phyloP scores from a whole-genome alignment of 1,140 invertebrate species.

The Drosophila ohnishii region DNA sequence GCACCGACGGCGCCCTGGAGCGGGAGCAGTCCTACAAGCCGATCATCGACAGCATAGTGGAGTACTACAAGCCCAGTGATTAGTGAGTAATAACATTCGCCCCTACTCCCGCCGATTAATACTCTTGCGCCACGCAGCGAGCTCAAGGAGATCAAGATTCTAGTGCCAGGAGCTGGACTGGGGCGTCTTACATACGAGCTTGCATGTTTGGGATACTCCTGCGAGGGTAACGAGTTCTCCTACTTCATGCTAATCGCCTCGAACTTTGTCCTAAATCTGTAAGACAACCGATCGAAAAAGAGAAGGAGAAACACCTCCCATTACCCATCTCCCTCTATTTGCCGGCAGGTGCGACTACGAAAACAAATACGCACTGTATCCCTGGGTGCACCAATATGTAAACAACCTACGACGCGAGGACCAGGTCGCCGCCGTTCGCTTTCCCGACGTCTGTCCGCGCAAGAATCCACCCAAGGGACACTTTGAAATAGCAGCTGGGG shows the following conservation, averaged over 20 bases:
- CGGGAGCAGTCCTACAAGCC: slow-evolving; percentile 94
- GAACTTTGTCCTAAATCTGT: slow-evolving; percentile 97
- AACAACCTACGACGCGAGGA: slow-evolving; percentile 93
- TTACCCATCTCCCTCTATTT: background rate
- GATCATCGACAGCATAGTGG: slow-evolving; percentile 93
- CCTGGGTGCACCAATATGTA: slow-evolving; percentile 96
- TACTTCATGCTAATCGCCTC: slow-evolving; percentile 98
- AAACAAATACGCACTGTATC: slow-evolving; percentile 86
- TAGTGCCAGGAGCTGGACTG: slow-evolving; percentile 97
- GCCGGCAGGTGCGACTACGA: slow-evolving; percentile 67
- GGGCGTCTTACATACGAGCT: slow-evolving; percentile 97
- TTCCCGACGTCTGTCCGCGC: slow-evolving; percentile 95
- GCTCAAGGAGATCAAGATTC: slow-evolving; percentile 87
- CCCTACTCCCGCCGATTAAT: too few species aligned
- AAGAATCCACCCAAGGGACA: slow-evolving; percentile 85
- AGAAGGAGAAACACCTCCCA: background rate
- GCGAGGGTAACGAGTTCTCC: slow-evolving; percentile 99
- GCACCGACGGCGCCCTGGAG: slow-evolving; percentile 91
- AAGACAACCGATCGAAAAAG: slow-evolving; percentile 29
- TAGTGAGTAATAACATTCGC: slow-evolving; percentile 53
- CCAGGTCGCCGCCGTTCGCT: slow-evolving; percentile 90
- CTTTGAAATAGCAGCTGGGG: slow-evolving; percentile 98
- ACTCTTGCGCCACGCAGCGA: slow-evolving; percentile 70
- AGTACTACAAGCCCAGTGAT: slow-evolving; percentile 87
- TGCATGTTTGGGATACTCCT: slow-evolving; percentile 92